phyloP scores from a whole-genome alignment of 2,797 vertebrate genomes.

The Alca torda region DNA sequence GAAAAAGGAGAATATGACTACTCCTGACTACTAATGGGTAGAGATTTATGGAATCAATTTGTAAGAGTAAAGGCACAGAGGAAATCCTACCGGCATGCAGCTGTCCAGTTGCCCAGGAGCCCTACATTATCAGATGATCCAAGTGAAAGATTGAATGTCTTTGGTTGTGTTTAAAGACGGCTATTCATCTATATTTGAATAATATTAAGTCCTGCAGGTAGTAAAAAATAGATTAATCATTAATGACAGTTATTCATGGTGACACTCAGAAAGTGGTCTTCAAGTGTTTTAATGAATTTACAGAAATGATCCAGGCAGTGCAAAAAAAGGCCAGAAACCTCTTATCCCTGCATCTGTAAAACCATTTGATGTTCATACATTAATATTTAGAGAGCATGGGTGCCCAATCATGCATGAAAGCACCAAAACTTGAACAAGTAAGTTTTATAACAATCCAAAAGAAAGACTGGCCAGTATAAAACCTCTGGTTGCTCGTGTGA shows the following conservation, averaged over 20 bases:
- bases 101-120: not conserved
- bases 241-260: not conserved
- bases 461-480: not conserved
- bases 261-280: not conserved
- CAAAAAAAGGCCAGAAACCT: not conserved
- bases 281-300: not conserved
- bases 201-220: not conserved
- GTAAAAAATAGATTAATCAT: not conserved
- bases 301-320: not conserved
- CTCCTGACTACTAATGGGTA: not conserved
- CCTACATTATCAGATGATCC: not conserved
- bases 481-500: not conserved
- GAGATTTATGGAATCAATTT: not conserved
- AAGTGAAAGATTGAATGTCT: not conserved
- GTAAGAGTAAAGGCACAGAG: not conserved
- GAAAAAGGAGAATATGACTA: not conserved
- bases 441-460: not conserved
- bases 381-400: not conserved
- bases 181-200: not conserved
- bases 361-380: not conserved
- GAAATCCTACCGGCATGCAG: not conserved
- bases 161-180: not conserved
- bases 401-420: not conserved
- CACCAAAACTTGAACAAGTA: not conserved
- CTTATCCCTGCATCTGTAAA: not conserved